Evolutionary conservation across 2,888 invertebrate species (phyloP).

Genomic region (Dynastes grantii): DNA sequence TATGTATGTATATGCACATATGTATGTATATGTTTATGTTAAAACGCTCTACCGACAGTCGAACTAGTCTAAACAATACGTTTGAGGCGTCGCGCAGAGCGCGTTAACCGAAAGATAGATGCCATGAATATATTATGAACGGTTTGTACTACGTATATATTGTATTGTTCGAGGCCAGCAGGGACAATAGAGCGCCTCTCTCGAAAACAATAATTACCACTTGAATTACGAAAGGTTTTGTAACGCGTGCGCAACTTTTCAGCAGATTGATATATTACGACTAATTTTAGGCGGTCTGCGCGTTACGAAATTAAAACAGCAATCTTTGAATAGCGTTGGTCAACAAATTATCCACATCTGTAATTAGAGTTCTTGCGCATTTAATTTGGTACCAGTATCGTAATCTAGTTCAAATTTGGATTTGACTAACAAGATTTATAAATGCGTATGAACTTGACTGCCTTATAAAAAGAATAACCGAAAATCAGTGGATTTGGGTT

Average conservation of each 20-base stretch:
- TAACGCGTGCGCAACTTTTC: constrained; percentile 6
- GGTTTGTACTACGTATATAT: background rate
- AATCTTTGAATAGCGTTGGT: too few relatives aligned
- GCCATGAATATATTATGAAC: constrained; percentile 38
- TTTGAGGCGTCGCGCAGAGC: constrained; percentile 23
- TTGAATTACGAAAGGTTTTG: constrained; percentile 40
- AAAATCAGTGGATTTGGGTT: too few relatives aligned
- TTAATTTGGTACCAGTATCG: too few relatives aligned
- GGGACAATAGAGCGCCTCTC: constrained; percentile 25
- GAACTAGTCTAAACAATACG: constrained; percentile 42
- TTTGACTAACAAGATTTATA: too few relatives aligned
- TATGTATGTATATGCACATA: background rate
- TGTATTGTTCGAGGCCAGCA: constrained; percentile 17
- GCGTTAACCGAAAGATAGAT: constrained; percentile 35
- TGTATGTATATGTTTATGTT: constrained; percentile 21
- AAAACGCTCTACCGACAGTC: background rate
- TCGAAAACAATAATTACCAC: constrained; percentile 36
- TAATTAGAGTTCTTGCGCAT: too few relatives aligned
- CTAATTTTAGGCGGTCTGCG: background rate
- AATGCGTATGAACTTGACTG: too few relatives aligned
- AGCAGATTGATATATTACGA: background rate
- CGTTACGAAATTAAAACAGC: too few relatives aligned
- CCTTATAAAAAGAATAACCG: too few relatives aligned
- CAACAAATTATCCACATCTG: too few relatives aligned
- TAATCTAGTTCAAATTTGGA: too few relatives aligned